These are phyloP conservation scores for Setophaga kirtlandii DNA, from an alignment of 2,113 vertebrate genomes.

Conservation along the genomic window DNA sequence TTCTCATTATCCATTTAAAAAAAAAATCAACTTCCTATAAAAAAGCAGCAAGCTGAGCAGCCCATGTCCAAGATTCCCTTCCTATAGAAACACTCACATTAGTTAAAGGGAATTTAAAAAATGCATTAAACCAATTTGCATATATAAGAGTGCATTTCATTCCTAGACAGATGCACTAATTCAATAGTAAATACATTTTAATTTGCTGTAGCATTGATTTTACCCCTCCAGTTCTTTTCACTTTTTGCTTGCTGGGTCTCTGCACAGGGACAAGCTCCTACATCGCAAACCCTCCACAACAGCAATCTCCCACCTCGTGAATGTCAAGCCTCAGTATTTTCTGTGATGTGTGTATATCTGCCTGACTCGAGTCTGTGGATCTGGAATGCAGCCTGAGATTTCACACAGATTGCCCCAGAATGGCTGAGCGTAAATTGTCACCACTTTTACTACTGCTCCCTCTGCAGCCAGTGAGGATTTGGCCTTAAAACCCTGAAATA, in stretches of 20 bases:
- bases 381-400: neutral
- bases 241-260: neutral
- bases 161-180: neutral
- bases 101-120: neutral
- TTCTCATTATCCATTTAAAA: neutral
- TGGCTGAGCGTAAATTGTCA: neutral
- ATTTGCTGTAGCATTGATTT: slow-evolving; percentile 3
- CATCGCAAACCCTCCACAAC: neutral
- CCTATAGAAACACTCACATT: neutral
- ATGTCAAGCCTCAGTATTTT: neutral
- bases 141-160: neutral
- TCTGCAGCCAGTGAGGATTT: neutral
- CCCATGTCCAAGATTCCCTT: neutral
- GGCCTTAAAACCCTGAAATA: neutral
- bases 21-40: neutral
- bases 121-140: neutral
- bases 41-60: neutral
- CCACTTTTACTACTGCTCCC: neutral
- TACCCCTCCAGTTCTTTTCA: neutral
- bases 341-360: neutral
- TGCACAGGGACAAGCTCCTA: neutral
- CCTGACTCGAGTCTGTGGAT: neutral
- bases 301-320: neutral
- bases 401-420: neutral
- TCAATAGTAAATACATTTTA: neutral